phyloP scores from a whole-genome alignment of 2,888 invertebrate species.

The Sicus ferrugineus region DNA sequence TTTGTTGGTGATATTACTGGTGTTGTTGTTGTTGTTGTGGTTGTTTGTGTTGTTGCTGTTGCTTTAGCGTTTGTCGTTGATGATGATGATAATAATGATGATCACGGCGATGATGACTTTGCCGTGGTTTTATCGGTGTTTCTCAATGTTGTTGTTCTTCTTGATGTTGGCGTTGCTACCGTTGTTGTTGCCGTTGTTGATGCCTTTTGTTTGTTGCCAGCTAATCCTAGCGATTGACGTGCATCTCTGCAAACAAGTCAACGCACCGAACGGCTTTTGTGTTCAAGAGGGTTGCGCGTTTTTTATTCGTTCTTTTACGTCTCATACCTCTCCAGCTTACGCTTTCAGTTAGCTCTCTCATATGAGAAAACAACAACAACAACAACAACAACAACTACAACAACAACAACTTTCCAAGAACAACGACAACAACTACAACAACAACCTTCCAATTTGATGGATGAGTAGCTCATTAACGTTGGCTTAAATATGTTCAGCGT shows the following conservation, averaged over 20 bases:
- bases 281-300: background rate
- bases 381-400: conserved; percentile 23
- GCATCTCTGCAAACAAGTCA: conserved; percentile 36
- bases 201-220: conserved; percentile 19
- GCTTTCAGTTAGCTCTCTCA: conserved; percentile 3
- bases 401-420: background rate
- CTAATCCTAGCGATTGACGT: conserved; percentile 41
- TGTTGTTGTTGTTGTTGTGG: background rate
- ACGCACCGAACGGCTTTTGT: conserved; percentile 30
- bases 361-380: conserved; percentile 26
- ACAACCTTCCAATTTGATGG: conserved; percentile 36
- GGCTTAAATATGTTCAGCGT: conserved; percentile 25
- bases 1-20: too few relatives aligned
- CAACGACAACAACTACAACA: background rate
- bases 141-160: background rate
- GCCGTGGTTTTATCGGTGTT: background rate
- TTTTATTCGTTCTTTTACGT: background rate
- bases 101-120: too few relatives aligned
- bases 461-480: conserved; percentile 26
- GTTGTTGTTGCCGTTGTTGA: conserved; percentile 9
- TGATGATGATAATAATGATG: too few relatives aligned
- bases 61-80: background rate
- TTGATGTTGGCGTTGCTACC: background rate
- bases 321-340: conserved; percentile 1
- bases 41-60: conserved; percentile 15